Conservation (phyloP, 2,888 invertebrate genomes). For the Rhagonycha lutea region DNA sequence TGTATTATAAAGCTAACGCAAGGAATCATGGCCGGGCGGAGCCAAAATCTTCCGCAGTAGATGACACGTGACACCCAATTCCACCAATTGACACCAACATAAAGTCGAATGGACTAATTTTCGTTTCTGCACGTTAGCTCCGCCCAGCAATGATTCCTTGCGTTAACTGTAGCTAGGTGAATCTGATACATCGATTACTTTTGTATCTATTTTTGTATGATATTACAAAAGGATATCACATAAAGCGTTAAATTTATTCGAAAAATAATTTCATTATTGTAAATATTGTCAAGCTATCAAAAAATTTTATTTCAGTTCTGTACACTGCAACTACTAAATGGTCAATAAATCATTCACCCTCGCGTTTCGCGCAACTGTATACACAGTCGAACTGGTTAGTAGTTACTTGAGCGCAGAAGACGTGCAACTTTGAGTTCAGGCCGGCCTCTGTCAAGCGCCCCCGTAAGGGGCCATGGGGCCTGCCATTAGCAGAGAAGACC, state of each 20-base stretch:
- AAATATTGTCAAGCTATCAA: background rate
- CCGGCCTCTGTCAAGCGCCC: slow-evolving; percentile 60
- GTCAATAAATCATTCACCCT: slow-evolving; percentile 2
- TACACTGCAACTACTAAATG: background rate
- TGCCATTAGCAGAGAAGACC: slow-evolving; percentile 60
- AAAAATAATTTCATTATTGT: background rate
- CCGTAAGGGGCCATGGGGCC: slow-evolving; percentile 61
- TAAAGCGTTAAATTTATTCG: background rate
- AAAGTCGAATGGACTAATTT: too few relatives aligned
- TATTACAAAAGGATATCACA: too few relatives aligned
- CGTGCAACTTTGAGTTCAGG: slow-evolving; percentile 44
- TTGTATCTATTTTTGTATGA: too few relatives aligned
- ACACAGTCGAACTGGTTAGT: slow-evolving; percentile 19
- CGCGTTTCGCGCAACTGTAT: slow-evolving; percentile 9
- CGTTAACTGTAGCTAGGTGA: background rate
- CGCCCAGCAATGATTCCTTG: too few relatives aligned
- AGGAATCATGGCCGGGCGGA: too few relatives aligned
- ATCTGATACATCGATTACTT: background rate
- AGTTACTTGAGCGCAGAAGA: slow-evolving; percentile 12
- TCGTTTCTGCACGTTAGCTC: too few relatives aligned
- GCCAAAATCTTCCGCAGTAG: too few relatives aligned
- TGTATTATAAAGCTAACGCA: too few relatives aligned
- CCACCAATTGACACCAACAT: too few relatives aligned
- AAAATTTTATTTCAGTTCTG: background rate
- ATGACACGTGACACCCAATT: too few relatives aligned